Base-by-base conservation (phyloP, 1,140 invertebrate species). In the Micrasema longulum region DNA sequence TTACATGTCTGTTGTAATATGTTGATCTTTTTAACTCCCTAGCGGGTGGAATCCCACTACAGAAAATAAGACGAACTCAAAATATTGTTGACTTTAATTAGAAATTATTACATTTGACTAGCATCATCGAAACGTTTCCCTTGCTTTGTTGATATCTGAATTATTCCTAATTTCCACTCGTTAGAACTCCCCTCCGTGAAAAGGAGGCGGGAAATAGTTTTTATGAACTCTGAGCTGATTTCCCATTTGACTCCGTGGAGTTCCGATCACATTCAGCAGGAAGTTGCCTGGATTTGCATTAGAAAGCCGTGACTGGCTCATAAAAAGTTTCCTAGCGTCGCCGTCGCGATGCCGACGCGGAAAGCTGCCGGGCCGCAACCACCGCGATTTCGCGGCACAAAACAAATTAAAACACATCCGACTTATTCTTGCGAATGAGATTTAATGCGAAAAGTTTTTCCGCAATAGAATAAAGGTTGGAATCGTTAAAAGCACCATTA, bases 341-440 rank as follows among this genome's bases (percentile, higher is more conserved):
- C 26, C 26, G 26, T 31, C 26, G 26, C 26, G 26, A 31, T 45
- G 20, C 47, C 57, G 69, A 45, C 45, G 55, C 35, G 36, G 55
- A 60, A 60, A 53, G 41, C 35, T 35, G 55, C n/a, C 31, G n/a
- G 20, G 20, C 68, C 41, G 55, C 53, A 70, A 45, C 53, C 68
- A 16, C 41, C 55, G 41, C 69, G 18, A 48, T 41, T 43, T 31
- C 68, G 41, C 31, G 52, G 22, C 55, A 53, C 45, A 62, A 60
- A 73, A 73, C 71, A 73, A 73, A 73, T 73, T 73, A 73, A 68
- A 73, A 73, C 62, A 68, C 66, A 69, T 67, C 31, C 60, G 69
- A 64, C 69, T 64, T 69, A 57, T 69, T 57, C 31, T 52, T 38
- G 31, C 38, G 68, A 70, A 64, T 71, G 69, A 62, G 69, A 71